Conservation (phyloP, 2,797 vertebrate genomes). For the Sebastes elongatus region DNA sequence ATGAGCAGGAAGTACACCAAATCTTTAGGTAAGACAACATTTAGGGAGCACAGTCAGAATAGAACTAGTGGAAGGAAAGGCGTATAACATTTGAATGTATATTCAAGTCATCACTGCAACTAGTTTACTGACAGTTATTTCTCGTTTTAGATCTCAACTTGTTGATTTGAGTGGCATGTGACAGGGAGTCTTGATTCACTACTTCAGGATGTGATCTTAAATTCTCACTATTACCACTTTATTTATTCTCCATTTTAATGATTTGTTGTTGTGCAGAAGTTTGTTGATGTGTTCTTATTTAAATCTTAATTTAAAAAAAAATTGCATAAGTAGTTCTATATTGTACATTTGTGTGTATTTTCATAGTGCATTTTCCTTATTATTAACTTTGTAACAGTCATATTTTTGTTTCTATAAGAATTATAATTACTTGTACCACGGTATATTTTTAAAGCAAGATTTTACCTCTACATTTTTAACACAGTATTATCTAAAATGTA, state of each 20-base stretch:
- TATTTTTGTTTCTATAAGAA: background rate
- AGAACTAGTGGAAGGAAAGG: background rate
- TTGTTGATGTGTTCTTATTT: background rate
- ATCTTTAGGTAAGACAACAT: constrained; percentile 36
- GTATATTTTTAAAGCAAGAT: background rate
- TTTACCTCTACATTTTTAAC: constrained; percentile 4
- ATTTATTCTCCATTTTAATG: background rate
- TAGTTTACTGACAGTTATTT: constrained; percentile 4
- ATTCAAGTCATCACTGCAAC: background rate
- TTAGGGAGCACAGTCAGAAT: background rate
- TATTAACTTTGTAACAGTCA: background rate
- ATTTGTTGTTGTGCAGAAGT: background rate
- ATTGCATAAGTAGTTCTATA: background rate
- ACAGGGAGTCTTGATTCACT: constrained; percentile 2
- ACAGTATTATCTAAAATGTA: background rate
- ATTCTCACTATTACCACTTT: background rate
- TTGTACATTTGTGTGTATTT: background rate
- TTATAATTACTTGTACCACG: background rate
- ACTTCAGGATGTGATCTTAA: background rate
- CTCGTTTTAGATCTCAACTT: constrained; percentile 29
- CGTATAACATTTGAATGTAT: background rate
- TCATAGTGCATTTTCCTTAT: background rate
- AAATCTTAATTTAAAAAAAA: background rate
- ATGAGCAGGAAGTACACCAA: background rate
- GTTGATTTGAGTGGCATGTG: constrained; percentile 6